Conservation (phyloP, 2,113 vertebrate genomes). For the Phyllopteryx taeniolatus region DNA sequence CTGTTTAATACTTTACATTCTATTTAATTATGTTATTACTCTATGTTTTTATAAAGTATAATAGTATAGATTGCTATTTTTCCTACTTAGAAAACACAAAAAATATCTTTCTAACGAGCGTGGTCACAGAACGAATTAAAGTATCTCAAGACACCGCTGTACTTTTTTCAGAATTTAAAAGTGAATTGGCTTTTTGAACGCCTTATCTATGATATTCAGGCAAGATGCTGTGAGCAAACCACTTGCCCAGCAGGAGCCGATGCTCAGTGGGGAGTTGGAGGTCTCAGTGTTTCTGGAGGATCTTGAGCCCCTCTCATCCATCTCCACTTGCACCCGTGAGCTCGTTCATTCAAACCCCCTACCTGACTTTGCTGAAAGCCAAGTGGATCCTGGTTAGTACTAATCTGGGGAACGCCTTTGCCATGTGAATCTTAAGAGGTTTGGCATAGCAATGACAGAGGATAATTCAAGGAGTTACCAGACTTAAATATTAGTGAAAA, state of each 20-base stretch:
- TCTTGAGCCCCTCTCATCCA: slow-evolving; percentile 55
- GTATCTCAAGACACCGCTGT: no score
- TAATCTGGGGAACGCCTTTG: slow-evolving; percentile 19
- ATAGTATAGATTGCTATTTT: no score
- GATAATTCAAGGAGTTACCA: slow-evolving; percentile 16
- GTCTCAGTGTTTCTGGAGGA: slow-evolving; percentile 48
- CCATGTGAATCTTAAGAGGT: slow-evolving; percentile 31
- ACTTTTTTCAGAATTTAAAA: not conserved
- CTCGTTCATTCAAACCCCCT: slow-evolving; percentile 43
- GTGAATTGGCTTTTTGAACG: slow-evolving; percentile 38
- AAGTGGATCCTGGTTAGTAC: slow-evolving; percentile 45
- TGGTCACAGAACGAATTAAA: no score
- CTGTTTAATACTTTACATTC: no score
- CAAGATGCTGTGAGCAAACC: slow-evolving; percentile 34
- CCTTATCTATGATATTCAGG: slow-evolving; percentile 30
- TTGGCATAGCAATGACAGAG: slow-evolving; percentile 26
- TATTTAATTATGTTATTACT: no score
- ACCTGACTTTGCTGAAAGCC: slow-evolving; percentile 41
- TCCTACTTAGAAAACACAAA: no score
- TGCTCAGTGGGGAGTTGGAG: slow-evolving; percentile 46
- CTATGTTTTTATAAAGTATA: no score
- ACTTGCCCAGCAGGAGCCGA: slow-evolving; percentile 54
- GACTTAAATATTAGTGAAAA: not conserved
- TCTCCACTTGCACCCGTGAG: slow-evolving; percentile 45
- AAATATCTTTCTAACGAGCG: no score